Evolutionary conservation across 2,797 vertebrate genomes (phyloP).

Genomic region (Aeoliscus strigatus): DNA sequence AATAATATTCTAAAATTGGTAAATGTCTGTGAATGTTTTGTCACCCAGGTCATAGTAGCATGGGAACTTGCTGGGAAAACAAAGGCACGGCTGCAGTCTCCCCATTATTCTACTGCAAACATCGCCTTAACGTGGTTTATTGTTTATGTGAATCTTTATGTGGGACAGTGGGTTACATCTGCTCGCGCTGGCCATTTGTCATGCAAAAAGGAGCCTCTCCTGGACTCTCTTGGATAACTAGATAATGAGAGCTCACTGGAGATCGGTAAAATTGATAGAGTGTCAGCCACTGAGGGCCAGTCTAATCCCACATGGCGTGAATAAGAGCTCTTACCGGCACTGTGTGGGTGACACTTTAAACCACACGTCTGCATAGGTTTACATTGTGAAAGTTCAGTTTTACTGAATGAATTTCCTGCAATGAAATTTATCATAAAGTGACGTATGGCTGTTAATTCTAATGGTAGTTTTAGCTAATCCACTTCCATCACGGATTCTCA

Average conservation of each 20-base stretch:
- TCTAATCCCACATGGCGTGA: constrained; percentile 23
- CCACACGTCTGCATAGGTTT: too few relatives aligned
- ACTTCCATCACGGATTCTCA: background rate
- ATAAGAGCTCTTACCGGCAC: constrained; percentile 19
- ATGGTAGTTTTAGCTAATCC: background rate
- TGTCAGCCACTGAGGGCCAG: constrained; percentile 25
- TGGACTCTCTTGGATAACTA: constrained; percentile 36
- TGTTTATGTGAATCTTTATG: background rate
- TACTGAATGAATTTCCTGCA: background rate
- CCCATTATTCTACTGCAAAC: constrained; percentile 3
- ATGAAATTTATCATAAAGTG: background rate
- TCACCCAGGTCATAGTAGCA: too few relatives aligned
- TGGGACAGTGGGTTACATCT: constrained; percentile 4
- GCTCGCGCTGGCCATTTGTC: constrained; percentile 25
- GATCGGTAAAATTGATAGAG: constrained; percentile 39
- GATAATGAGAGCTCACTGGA: constrained; percentile 40
- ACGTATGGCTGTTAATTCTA: background rate
- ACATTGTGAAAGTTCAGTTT: background rate
- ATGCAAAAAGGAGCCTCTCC: constrained; percentile 14
- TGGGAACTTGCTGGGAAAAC: too few relatives aligned
- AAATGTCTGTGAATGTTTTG: too few relatives aligned
- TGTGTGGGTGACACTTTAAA: background rate
- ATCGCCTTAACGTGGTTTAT: constrained; percentile 9
- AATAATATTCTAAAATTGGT: too few relatives aligned
- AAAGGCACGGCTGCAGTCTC: too few relatives aligned